Evolutionary conservation across 2,797 vertebrate genomes (phyloP), one percentile per base, ranked within the genome.

Genomic region (Mus caroli): DNA sequence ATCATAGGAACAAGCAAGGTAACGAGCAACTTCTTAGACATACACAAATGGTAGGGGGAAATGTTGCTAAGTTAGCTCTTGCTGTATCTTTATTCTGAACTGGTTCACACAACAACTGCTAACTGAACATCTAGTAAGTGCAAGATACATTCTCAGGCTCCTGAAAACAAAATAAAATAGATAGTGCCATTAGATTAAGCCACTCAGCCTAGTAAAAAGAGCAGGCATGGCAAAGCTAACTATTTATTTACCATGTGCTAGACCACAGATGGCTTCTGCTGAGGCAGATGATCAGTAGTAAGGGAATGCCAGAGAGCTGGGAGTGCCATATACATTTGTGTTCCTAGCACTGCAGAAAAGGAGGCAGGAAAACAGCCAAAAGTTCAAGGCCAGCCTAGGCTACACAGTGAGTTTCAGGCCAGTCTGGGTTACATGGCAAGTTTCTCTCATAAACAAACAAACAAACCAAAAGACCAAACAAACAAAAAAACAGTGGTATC

Each of bases 131-230:
- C 31, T 86, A 31, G 43, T 50, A 40, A 82, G 58, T 90, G 31
- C 60, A 24, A 95, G 75, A 58, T 56, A 85, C 3, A 34, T 31
- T 67, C 79, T 67, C 24, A 43, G 43, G 31, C 69, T 84, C 89
- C 73, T 54, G 60, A 89, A 87, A 62, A 77, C 56, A 85, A 67
- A 84, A 83, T 24, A 73, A 92, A 92, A 79, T 56, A 93, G 56
- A 85, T 19, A 76, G 14, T 46, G 52, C 3, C 75, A 64, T 20
- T 93, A 77, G 17, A 6, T 50, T 43, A 31, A 85, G 43, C 60
- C 60, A 37, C 34, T 28, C 52, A 56, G 31, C 26, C 37, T 60
- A 43, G 43, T 46, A 64, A 50, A 76, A 86, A n/a, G 56, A n/a
- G 11, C 71, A 75, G 78, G 88, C 34, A 46, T 1, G 37, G 28